Conservation (phyloP, 2,888 invertebrate species). For the Merodon equestris region DNA sequence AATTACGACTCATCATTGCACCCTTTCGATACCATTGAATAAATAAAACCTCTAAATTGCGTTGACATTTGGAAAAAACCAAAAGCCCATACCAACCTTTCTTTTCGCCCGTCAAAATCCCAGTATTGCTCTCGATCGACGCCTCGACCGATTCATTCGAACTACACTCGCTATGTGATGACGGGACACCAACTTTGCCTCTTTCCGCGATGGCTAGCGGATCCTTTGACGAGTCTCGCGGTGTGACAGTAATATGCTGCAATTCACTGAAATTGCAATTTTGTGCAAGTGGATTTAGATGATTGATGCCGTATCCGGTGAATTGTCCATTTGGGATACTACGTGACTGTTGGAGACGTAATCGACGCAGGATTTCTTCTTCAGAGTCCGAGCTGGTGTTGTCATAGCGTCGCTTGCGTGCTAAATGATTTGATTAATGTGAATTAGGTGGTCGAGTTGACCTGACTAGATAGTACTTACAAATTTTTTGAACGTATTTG, state of each 20-base stretch:
- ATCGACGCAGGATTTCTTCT: conserved; percentile 83
- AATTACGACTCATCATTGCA: too few species aligned
- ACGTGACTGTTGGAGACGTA: conserved; percentile 80
- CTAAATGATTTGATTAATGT: conserved; percentile 65
- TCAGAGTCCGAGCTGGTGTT: conserved; percentile 87
- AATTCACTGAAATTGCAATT: conserved; percentile 76
- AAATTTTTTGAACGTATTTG: conserved; percentile 78
- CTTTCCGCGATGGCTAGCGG: conserved; percentile 78
- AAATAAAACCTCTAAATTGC: too few species aligned
- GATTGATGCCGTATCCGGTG: conserved; percentile 76
- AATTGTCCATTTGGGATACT: conserved; percentile 75
- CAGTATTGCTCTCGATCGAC: conserved; percentile 78
- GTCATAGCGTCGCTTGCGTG: conserved; percentile 77
- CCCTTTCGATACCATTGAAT: too few species aligned
- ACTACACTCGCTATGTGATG: conserved; percentile 78
- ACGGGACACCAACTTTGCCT: conserved; percentile 78
- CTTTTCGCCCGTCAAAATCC: conserved; percentile 76
- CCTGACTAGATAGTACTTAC: conserved; percentile 72
- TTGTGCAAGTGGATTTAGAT: conserved; percentile 75
- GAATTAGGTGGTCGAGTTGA: not conserved
- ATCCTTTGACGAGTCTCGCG: conserved; percentile 75
- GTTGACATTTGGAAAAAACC: conserved; percentile 3
- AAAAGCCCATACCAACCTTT: conserved; percentile 73
- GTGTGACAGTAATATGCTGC: conserved; percentile 77
- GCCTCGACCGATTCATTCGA: conserved; percentile 79